phyloP scores from a whole-genome alignment of 2,888 invertebrate genomes.

The Criorhina ranunculi region DNA sequence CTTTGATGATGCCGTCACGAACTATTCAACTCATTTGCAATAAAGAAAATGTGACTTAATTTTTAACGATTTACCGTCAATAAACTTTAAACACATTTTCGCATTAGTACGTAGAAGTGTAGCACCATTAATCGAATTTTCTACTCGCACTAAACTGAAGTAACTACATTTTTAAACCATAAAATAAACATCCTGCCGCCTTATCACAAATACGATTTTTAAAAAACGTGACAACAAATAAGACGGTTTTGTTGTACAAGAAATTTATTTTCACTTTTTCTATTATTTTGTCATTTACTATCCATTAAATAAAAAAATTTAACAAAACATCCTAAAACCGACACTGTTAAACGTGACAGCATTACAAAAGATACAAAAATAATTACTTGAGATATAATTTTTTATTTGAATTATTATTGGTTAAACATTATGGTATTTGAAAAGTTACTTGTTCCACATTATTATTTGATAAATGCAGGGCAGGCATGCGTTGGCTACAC shows the following conservation, averaged over 20 bases:
- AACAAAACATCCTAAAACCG: constrained; percentile 36
- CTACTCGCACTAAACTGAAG: too few relatives aligned
- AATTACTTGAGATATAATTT: constrained; percentile 16
- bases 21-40: background rate
- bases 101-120: background rate
- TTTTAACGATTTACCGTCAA: background rate
- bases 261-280: constrained; percentile 53
- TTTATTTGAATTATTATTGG: constrained; percentile 30
- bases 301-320: constrained; percentile 7
- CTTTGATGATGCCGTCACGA: too few relatives aligned
- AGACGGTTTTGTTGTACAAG: constrained; percentile 22
- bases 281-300: constrained; percentile 9
- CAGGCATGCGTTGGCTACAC: constrained; percentile 21
- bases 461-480: constrained; percentile 43
- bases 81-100: background rate
- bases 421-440: background rate
- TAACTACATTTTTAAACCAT: too few relatives aligned
- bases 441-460: constrained; percentile 10
- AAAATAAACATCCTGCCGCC: background rate
- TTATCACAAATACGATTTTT: constrained; percentile 18
- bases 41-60: too few relatives aligned
- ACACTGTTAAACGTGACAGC: constrained; percentile 56
- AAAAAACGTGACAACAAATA: constrained; percentile 62
- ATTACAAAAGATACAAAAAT: constrained; percentile 48
- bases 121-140: background rate